Evolutionary conservation across 2,888 invertebrate genomes (phyloP).

Genomic region (Sphaerophoria taeniata): DNA sequence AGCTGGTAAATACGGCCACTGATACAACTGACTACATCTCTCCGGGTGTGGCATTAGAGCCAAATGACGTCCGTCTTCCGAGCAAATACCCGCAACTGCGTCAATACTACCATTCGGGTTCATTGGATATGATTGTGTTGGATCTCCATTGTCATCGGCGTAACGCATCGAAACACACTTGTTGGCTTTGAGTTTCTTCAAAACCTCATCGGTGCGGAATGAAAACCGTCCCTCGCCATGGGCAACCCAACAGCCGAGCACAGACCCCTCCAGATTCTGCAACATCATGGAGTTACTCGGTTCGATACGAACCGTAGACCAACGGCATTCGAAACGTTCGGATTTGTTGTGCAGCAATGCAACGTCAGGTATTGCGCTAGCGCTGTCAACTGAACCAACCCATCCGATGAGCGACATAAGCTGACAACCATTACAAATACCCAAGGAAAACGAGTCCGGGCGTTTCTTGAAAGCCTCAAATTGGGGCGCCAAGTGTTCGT

Average conservation of each 20-base stretch:
- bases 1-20: constrained; percentile 90
- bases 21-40: constrained; percentile 94
- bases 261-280: constrained; percentile 92
- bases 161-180: constrained; percentile 91
- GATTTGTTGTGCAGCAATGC: constrained; percentile 93
- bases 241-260: constrained; percentile 97
- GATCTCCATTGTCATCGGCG: constrained; percentile 90
- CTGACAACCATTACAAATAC: constrained; percentile 99
- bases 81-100: constrained; percentile 95
- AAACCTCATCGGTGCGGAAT: constrained; percentile 84
- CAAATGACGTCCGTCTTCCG: constrained; percentile 94
- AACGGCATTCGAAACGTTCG: constrained; percentile 92
- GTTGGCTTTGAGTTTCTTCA: constrained; percentile 84
- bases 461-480: constrained; percentile 90
- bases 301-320: constrained; percentile 90
- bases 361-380: constrained; percentile 84
- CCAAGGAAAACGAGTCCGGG: constrained; percentile 95
- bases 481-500: constrained; percentile 89
- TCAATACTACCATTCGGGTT: constrained; percentile 96
- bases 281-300: constrained; percentile 91
- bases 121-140: constrained; percentile 94
- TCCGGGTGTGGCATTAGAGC: constrained; percentile 99
- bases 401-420: constrained; percentile 97
- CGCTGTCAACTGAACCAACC: constrained; percentile 86
- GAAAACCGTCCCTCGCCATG: constrained; percentile 96